A percentile compares a stretch with the other conserved stretches of the same genome.
Evolutionary conservation across 2,888 invertebrate genomes (phyloP).

Genomic region (Zootermopsis nevadensis): DNA sequence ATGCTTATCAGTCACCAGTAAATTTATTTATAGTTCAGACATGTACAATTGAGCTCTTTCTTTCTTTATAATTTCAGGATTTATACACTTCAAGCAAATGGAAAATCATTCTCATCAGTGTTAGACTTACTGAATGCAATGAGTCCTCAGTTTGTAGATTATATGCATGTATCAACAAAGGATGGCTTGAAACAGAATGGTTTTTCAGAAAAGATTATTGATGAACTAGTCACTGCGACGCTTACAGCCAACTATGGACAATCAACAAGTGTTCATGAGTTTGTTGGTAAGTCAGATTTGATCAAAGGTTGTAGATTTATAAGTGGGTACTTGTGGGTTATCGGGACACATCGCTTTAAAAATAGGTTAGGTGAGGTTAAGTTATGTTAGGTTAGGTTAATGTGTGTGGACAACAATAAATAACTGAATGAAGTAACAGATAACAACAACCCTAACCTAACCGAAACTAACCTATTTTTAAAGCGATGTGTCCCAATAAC

Average conservation of each 20-base stretch:
- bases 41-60: too few species aligned
- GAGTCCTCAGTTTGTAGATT: slow-evolving; percentile 64
- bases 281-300: slow-evolving; percentile 64
- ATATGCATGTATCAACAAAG: slow-evolving; percentile 61
- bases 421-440: too few species aligned
- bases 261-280: slow-evolving; percentile 65
- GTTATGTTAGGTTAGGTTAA: too few species aligned
- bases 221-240: slow-evolving; percentile 68
- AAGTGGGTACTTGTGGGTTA: too few species aligned
- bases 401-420: too few species aligned
- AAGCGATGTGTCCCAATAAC: too few species aligned
- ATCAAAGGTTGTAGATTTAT: not conserved
- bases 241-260: slow-evolving; percentile 73
- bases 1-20: too few species aligned
- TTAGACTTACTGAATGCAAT: slow-evolving; percentile 67
- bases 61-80: slow-evolving; percentile 63
- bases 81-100: slow-evolving; percentile 67
- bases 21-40: too few species aligned
- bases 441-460: too few species aligned
- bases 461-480: too few species aligned
- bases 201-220: slow-evolving; percentile 64
- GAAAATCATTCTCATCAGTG: slow-evolving; percentile 65
- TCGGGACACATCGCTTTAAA: too few species aligned
- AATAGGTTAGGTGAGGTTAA: too few species aligned
- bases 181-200: slow-evolving; percentile 62